Percentiles rank a stretch among this genome's conserved stretches.
Evolutionary conservation across 2,888 invertebrate genomes (phyloP).

Genomic region (Linyphia triangularis): DNA sequence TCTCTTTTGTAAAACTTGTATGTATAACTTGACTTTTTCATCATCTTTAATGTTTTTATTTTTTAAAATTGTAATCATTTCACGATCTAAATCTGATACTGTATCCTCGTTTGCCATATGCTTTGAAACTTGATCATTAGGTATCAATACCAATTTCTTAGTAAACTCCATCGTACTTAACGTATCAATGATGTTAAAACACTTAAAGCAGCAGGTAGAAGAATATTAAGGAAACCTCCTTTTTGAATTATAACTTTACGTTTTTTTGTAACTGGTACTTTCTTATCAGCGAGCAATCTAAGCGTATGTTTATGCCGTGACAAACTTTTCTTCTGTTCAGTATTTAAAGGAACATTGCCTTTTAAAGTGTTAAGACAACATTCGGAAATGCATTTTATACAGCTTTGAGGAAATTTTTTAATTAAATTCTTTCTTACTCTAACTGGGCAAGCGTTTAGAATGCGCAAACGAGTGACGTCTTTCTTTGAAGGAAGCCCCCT

Average conservation of each 20-base stretch:
- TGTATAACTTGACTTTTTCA: neutral
- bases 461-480: too few relatives aligned
- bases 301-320: neutral
- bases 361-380: slow-evolving; percentile 4
- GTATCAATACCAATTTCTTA: neutral
- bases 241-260: neutral
- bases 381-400: neutral
- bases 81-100: neutral
- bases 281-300: neutral
- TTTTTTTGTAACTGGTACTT: neutral
- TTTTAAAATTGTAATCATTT: neutral
- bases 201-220: too few relatives aligned
- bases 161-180: neutral
- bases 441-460: too few relatives aligned
- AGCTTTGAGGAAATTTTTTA: neutral
- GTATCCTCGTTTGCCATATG: neutral
- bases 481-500: too few relatives aligned
- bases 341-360: neutral
- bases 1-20: neutral
- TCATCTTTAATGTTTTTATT: neutral
- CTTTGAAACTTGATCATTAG: neutral
- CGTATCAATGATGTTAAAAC: too few relatives aligned
- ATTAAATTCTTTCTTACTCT: neutral
- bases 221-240: neutral
- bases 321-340: neutral